Evolutionary conservation across 2,888 invertebrate species (phyloP), one percentile per base, ranked within the genome.

Genomic region (Lycaena phlaeas): DNA sequence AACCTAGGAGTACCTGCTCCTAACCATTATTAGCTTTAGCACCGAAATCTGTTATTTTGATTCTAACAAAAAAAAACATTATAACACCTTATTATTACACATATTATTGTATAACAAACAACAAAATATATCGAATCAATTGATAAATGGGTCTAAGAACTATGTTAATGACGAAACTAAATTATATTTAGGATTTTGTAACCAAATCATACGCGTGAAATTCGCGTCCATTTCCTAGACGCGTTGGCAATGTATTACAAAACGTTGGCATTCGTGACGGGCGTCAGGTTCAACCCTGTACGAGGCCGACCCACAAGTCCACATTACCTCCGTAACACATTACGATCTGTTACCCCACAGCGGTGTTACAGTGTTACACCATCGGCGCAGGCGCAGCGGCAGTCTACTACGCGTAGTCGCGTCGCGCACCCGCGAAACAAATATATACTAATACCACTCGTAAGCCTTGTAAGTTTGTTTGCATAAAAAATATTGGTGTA

Each of bases 321-420:
- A 73, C 71, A 69, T 71, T 71, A 63, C 64, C 66, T 71, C 29
- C 67, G 70, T 71, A 75, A 75, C 70, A 74, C 58, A 67, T 72
- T 67, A 64, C 66, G 56, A 57, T 63, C 63, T 62, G 69, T 61
- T 64, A 66, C 59, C 58, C 64, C 48, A 52, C 14, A 22, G 14
- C 49, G 46, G 49, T n/a, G n/a, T n/a, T n/a, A n/a, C n/a, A 46
- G 51, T 54, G 48, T 48, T 48, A 44, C 61, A 27, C 46, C 49
- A 47, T 44, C 51, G 52, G 61, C 63, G 60, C 56, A 36, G 38
- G 62, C 61, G 64, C 65, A 54, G 47, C 60, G 53, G 42, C 78
- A 78, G 79, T 78, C 59, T 54, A 67, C 59, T 59, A 68, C 77
- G 74, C 75, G 72, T 52, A 62, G 65, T 59, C 76, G 78, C 68